Base-by-base conservation (phyloP, 2,888 invertebrate species). In the Brachynemurus nebulosus region DNA sequence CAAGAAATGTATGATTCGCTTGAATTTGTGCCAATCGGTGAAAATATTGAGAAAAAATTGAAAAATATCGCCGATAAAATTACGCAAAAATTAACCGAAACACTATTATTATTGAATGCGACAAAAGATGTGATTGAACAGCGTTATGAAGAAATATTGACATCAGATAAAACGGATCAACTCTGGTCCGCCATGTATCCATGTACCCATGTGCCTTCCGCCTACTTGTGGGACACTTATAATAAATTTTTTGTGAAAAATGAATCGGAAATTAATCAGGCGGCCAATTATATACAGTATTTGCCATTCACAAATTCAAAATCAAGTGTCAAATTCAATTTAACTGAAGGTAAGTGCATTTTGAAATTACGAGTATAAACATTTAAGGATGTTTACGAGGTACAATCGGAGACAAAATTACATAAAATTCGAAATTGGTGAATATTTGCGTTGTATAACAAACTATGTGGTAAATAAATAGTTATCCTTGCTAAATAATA, bases 1-100 rank as follows among this genome's bases (percentile, higher is more conserved):
- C 52, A 58, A 64, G 59, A 59, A 51, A 52, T 63, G 39, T 63
- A 62, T 51, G 54, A 55, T 33, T 59, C 57, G 46, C 59, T 61
- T 39, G 60, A 61, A 51, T 59, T 58, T 47, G 52, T 55, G 23
- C 47, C 57, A 23, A 52, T 54, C 41, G 48, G 51, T 21, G 54
- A 56, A 44, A 57, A 61, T 48, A 52, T 57, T 21, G 55, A 57
- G 30, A 57, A 56, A 44, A 54, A 54, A 41, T 48, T 63, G n/a
- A 51, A 52, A 37, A 54, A 53, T 42, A 60, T 63, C 42, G 52
- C 58, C 16, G 53, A 54, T 18, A 59, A 59, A 50, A 47, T 65
- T 25, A 59, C 60, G 48, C 48, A 46, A 36, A 63, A 61, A 52
- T 50, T 63, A 42, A 57, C 55, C 27, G 55, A 60, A 48, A 54